Conservation (phyloP, 37 sponge, comb jelly and placozoan species). For the Eunapius fragilis region DNA sequence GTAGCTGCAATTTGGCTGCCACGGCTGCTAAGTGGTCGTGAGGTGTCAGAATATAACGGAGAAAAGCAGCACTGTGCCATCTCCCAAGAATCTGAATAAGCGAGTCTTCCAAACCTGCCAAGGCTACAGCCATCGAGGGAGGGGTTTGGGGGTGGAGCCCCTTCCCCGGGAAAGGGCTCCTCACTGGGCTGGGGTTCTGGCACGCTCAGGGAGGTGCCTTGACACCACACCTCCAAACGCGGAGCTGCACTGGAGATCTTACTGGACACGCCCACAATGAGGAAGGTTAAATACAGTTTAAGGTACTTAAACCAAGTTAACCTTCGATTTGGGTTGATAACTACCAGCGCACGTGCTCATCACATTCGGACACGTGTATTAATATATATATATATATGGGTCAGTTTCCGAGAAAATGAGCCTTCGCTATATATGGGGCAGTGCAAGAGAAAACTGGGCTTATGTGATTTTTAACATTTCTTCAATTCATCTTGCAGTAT, state of each 20-base stretch:
- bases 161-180: neutral
- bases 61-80: slow-evolving; percentile 28
- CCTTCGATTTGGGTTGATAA: neutral
- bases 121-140: no score
- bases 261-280: neutral
- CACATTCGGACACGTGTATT: no score
- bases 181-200: neutral
- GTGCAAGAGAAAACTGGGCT: no score
- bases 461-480: no score
- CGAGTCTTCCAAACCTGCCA: slow-evolving; percentile 20
- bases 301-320: neutral
- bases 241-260: neutral
- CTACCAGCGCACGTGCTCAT: neutral
- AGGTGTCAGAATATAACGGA: slow-evolving; percentile 19
- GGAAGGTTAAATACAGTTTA: neutral
- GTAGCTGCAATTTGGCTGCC: neutral
- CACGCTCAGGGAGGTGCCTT: neutral
- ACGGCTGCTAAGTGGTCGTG: neutral
- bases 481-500: no score
- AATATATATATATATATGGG: no score
- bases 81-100: slow-evolving; percentile 15
- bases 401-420: no score
- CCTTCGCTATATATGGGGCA: no score
- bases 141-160: neutral
- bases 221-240: neutral